These are phyloP conservation scores for Coremacera marginata DNA, from an alignment of 2,888 invertebrate genomes.

Conservation along the genomic window DNA sequence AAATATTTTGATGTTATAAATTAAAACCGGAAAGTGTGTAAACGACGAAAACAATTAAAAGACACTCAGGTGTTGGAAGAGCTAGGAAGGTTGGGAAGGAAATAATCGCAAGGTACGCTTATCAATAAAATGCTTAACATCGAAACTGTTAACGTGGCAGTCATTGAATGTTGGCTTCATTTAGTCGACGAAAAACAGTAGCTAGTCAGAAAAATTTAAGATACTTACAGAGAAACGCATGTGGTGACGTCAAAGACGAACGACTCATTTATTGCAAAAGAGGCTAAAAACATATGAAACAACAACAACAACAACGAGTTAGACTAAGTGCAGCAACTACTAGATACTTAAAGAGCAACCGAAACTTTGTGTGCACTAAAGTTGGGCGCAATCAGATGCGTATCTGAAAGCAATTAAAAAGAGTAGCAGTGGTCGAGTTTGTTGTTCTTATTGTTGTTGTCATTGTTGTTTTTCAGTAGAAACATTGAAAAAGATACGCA, in stretches of 20 bases:
- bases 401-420: constrained; percentile 23
- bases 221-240: not conserved
- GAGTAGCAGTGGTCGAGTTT: not conserved
- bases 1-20: not conserved
- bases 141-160: not conserved
- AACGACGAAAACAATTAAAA: constrained; percentile 25
- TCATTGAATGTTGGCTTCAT: not conserved
- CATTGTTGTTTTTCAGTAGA: not conserved
- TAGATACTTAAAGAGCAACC: not conserved
- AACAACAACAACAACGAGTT: not conserved
- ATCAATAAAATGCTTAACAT: not conserved
- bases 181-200: not conserved
- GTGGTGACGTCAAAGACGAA: not conserved
- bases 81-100: not conserved
- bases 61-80: not conserved
- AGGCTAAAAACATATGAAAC: not conserved
- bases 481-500: not conserved
- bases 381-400: constrained; percentile 3
- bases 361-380: not conserved
- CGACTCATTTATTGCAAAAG: not conserved
- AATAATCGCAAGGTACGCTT: not conserved
- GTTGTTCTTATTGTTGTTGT: constrained; percentile 3
- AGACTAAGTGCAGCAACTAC: not conserved
- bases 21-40: constrained; percentile 23
- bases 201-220: not conserved